Evolutionary conservation across 2,113 vertebrate genomes (phyloP).

Genomic region (Odontophorus gujanensis): DNA sequence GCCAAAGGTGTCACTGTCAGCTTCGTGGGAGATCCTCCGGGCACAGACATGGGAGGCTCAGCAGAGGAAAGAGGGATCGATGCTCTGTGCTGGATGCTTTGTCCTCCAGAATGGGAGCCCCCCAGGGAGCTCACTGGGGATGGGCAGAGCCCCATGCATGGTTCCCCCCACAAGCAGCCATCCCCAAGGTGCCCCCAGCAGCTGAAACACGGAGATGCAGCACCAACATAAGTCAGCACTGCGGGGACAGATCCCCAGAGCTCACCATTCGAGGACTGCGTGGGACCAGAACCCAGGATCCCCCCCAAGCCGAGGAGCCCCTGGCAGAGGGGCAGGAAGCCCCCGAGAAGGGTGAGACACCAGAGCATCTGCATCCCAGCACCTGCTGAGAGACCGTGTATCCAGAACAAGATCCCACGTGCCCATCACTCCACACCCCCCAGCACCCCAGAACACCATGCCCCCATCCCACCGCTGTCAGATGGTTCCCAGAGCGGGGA

Average conservation of each 20-base stretch:
- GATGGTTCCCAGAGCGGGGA: too few species aligned
- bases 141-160: too few species aligned
- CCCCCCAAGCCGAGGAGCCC: background rate
- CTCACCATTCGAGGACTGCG: background rate
- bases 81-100: too few species aligned
- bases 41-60: background rate
- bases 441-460: too few species aligned
- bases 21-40: background rate
- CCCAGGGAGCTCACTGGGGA: background rate
- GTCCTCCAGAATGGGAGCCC: too few species aligned
- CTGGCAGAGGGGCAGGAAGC: conserved; percentile 18
- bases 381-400: background rate
- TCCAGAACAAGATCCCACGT: background rate
- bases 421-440: background rate
- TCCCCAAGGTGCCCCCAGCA: background rate
- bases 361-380: background rate
- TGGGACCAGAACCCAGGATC: background rate
- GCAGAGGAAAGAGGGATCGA: background rate
- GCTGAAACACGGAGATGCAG: background rate
- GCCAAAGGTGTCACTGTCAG: background rate
- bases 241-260: background rate
- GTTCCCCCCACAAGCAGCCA: background rate
- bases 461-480: too few species aligned
- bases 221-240: accelerated
- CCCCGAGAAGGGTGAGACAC: background rate